phyloP scores from a whole-genome alignment of 92 coral and sea anemone species.

The Blastomussa wellsi region DNA sequence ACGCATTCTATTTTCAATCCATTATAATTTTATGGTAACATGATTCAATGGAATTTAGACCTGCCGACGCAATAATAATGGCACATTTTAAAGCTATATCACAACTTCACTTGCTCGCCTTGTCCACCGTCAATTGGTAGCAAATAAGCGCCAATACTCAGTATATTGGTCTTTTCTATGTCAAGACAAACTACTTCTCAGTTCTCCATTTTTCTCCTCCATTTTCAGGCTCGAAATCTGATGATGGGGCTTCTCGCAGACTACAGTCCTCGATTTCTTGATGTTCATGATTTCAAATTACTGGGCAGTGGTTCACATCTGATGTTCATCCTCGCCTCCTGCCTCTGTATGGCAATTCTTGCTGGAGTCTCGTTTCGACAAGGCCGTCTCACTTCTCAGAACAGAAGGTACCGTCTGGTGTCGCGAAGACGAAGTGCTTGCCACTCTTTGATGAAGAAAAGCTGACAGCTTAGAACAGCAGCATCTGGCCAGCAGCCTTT shows the following conservation, averaged over 20 bases:
- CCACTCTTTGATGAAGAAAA: background rate
- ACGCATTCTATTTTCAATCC: no score
- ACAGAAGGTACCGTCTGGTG: constrained; percentile 35
- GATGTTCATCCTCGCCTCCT: constrained; percentile 4
- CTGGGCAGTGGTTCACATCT: background rate
- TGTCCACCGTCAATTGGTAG: no score
- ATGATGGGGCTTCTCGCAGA: background rate
- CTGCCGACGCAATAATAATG: no score
- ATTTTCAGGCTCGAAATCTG: background rate
- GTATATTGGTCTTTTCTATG: no score
- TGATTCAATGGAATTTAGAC: no score
- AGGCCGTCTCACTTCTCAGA: constrained; percentile 15
- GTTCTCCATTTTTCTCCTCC: background rate
- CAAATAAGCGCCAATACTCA: no score
- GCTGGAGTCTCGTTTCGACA: background rate
- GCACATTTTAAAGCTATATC: no score
- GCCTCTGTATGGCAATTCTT: background rate
- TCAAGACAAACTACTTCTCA: background rate
- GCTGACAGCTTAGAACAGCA: constrained; percentile 4
- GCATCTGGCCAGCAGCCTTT: constrained; percentile 41
- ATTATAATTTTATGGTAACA: no score
- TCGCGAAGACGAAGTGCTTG: constrained; percentile 38
- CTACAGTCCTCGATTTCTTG: background rate
- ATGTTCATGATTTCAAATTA: background rate
- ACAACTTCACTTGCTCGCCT: no score